phyloP scores from a whole-genome alignment of 2,113 vertebrate genomes.

The Vimba vimba region DNA sequence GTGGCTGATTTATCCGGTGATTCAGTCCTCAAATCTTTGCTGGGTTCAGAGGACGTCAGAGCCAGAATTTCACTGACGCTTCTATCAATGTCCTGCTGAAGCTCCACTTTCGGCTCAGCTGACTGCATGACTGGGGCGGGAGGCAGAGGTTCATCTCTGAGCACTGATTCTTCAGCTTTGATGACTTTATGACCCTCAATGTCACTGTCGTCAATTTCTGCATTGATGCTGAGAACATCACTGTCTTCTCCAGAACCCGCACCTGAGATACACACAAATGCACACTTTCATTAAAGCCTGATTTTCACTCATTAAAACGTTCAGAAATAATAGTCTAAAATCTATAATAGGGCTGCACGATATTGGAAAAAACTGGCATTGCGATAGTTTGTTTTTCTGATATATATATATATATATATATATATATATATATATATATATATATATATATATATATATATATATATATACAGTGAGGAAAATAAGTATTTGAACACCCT shows the following conservation, averaged over 20 bases:
- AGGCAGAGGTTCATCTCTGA: constrained; percentile 2
- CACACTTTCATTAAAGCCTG: not conserved
- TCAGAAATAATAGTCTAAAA: not conserved
- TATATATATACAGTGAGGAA: no score
- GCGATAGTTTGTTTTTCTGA: no score
- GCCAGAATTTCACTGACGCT: constrained; percentile 95
- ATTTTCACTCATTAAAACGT: not conserved
- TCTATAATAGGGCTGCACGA: no score
- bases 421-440: no score
- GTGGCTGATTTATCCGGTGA: constrained; percentile 32
- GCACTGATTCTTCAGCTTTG: constrained; percentile 45
- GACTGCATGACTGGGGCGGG: constrained; percentile 61
- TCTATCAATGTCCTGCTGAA: constrained; percentile 86
- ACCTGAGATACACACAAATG: not conserved
- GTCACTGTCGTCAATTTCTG: constrained; percentile 94
- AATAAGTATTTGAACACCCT: no score
- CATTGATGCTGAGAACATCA: constrained; percentile 95
- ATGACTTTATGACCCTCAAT: constrained; percentile 91
- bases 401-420: no score
- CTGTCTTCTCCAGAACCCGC: constrained; percentile 86
- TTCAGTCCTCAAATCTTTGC: constrained; percentile 65
- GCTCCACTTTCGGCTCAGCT: constrained; percentile 80
- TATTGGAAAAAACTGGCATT: no score
- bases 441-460: no score
- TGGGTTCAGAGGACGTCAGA: constrained; percentile 66